phyloP scores from a whole-genome alignment of 2,888 invertebrate species.

The Drosophila monieri region DNA sequence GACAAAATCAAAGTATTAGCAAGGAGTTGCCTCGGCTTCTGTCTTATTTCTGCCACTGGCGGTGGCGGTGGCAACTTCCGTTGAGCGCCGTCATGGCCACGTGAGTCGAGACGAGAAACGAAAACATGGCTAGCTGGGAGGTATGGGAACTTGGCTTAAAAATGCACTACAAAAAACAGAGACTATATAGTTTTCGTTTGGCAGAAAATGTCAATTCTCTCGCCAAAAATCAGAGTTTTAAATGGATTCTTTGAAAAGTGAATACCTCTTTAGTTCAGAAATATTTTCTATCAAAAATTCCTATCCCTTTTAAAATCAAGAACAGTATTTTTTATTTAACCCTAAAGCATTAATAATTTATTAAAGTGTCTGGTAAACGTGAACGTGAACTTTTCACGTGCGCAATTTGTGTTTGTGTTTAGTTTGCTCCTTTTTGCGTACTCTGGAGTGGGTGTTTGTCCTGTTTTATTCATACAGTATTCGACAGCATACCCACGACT shows the following conservation, averaged over 20 bases:
- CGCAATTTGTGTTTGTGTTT: constrained; percentile 47
- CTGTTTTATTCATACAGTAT: constrained; percentile 66
- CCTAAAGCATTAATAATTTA: background rate
- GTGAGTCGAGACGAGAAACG: constrained; percentile 36
- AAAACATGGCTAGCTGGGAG: constrained; percentile 25
- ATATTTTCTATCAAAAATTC: background rate
- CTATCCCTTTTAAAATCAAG: background rate
- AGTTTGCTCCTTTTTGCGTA: constrained; percentile 30
- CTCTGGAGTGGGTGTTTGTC: constrained; percentile 29
- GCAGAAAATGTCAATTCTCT: too few relatives aligned
- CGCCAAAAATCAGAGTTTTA: too few relatives aligned
- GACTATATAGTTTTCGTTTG: background rate
- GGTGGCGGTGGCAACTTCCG: constrained; percentile 53
- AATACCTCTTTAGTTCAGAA: too few relatives aligned
- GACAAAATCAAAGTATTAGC: constrained; percentile 72
- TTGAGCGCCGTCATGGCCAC: constrained; percentile 46
- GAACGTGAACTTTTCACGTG: constrained; percentile 52
- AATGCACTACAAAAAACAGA: background rate
- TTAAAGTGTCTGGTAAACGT: constrained; percentile 25
- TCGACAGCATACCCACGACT: constrained; percentile 16
- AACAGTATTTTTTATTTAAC: background rate
- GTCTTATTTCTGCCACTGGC: constrained; percentile 16
- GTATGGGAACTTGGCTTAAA: constrained; percentile 1
- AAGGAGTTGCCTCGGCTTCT: constrained; percentile 29
- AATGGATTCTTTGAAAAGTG: too few relatives aligned